Conservation (phyloP, 35 echinoderm and acorn worm genomes). For the Diadema setosum region DNA sequence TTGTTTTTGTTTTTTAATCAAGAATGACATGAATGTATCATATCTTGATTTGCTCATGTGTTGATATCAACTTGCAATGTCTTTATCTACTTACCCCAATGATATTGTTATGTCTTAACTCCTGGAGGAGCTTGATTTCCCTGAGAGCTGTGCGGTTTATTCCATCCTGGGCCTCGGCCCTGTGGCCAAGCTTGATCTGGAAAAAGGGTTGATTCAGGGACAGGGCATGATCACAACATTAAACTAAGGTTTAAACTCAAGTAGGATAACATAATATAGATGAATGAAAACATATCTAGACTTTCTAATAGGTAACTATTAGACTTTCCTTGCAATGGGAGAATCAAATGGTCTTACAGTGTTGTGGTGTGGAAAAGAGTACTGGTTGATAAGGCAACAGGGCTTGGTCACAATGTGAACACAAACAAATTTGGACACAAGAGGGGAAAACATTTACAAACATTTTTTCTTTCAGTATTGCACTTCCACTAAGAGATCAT, state of each 20-base stretch:
- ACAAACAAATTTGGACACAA: too few species aligned
- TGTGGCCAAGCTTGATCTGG: conserved; percentile 95
- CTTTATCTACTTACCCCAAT: conserved; percentile 96
- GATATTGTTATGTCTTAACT: conserved; percentile 92
- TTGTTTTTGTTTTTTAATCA: too few species aligned
- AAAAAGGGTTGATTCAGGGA: not conserved
- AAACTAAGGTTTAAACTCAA: not conserved
- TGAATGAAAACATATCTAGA: not conserved
- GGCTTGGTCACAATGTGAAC: too few species aligned
- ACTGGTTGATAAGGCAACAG: too few species aligned
- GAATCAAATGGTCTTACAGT: not conserved
- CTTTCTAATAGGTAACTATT: not conserved
- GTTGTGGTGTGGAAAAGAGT: too few species aligned
- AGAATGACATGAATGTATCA: too few species aligned
- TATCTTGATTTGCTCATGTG: too few species aligned
- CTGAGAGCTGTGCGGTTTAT: conserved; percentile 85
- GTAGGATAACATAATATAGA: not conserved
- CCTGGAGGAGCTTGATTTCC: conserved; percentile 98
- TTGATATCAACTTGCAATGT: too few species aligned
- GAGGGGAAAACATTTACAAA: too few species aligned
- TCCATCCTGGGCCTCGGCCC: conserved; percentile 95
- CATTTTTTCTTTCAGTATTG: too few species aligned
- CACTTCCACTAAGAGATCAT: too few species aligned
- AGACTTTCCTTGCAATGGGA: not conserved
- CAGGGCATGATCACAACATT: not conserved